Conservation (phyloP, 2,888 invertebrate species). For the Agapostemon virescens region DNA sequence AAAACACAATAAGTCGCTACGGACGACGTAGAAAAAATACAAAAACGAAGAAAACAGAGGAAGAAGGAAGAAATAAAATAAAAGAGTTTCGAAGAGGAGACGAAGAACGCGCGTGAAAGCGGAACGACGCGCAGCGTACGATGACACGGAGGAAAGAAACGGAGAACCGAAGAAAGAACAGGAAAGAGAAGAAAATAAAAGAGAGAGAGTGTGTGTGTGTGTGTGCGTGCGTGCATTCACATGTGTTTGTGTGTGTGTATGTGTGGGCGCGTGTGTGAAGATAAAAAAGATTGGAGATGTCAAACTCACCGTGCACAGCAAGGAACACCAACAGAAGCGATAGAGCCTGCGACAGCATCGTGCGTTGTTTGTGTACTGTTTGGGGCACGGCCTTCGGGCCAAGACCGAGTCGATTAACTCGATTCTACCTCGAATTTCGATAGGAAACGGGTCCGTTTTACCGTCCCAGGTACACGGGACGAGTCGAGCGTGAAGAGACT, state of each 20-base stretch:
- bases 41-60: background rate
- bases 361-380: conserved; percentile 55
- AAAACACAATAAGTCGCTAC: no score
- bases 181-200: background rate
- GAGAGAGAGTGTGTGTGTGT: no score
- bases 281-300: background rate
- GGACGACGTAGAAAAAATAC: background rate
- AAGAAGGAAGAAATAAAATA: no score
- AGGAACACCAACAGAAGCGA: conserved; percentile 74
- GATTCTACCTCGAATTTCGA: conserved; percentile 8
- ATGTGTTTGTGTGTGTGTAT: no score
- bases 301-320: conserved; percentile 75
- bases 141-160: background rate
- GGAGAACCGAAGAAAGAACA: background rate
- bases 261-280: no score
- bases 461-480: conserved; percentile 58
- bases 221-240: no score
- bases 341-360: conserved; percentile 73
- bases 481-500: conserved; percentile 23
- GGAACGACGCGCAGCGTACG: background rate
- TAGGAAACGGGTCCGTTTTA: conserved; percentile 35
- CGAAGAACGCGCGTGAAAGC: background rate
- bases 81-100: no score
- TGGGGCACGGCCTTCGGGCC: conserved; percentile 56
- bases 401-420: conserved; percentile 3